Conservation (phyloP, 2,797 vertebrate genomes). For the Amphiprion clarkii region DNA sequence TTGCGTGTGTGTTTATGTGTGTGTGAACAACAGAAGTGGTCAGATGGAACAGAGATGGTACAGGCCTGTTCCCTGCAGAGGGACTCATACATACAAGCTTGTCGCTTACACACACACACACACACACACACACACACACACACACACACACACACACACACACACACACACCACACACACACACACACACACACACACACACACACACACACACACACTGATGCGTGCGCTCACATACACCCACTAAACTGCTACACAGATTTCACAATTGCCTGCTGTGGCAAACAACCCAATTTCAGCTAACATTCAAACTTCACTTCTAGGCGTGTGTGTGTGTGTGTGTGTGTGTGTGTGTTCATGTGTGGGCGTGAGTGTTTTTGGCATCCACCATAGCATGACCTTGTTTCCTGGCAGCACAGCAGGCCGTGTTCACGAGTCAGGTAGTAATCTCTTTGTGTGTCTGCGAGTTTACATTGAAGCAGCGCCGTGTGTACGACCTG, state of each 20-base stretch:
- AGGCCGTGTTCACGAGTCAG: constrained; percentile 80
- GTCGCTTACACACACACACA: constrained; percentile 49
- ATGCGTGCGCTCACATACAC: constrained; percentile 49
- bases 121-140: constrained; percentile 30
- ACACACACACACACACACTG: constrained; percentile 28
- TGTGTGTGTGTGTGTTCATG: constrained; percentile 48
- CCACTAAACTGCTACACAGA: constrained; percentile 69
- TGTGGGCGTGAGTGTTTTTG: constrained; percentile 58
- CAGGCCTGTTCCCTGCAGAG: constrained; percentile 82
- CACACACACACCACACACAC: constrained; percentile 40
- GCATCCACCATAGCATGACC: constrained; percentile 77
- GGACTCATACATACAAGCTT: constrained; percentile 79
- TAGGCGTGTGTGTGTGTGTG: constrained; percentile 49
- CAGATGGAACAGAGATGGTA: constrained; percentile 82
- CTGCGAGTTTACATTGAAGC: constrained; percentile 60
- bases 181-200: constrained; percentile 38
- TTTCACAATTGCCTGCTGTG: constrained; percentile 78
- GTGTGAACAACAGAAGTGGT: constrained; percentile 79
- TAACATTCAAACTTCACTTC: constrained; percentile 72
- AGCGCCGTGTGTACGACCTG: constrained; percentile 65
- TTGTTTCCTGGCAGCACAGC: constrained; percentile 82
- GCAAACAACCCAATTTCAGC: constrained; percentile 77
- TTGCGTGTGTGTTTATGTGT: constrained; percentile 57
- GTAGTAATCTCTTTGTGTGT: constrained; percentile 62
- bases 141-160: constrained; percentile 25